A percentile compares a stretch with the other conserved stretches of the same genome.
Conservation (phyloP, 2,888 invertebrate species). For the Saturnia japonica region DNA sequence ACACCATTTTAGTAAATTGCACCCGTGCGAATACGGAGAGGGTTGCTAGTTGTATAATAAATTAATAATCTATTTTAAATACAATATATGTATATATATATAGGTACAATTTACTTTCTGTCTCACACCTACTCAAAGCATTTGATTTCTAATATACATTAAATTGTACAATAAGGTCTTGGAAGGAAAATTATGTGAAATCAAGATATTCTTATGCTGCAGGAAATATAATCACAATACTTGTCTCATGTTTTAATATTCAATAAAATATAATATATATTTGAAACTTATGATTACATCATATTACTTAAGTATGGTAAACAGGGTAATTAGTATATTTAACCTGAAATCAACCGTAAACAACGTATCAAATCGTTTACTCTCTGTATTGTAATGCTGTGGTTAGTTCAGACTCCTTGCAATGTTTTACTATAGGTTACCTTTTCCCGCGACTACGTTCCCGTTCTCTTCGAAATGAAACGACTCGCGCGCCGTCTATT, state of each 20-base stretch:
- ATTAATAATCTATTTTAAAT: not conserved
- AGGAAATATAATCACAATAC: conserved; percentile 1
- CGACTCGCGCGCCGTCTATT: too few species aligned
- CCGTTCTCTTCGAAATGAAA: too few species aligned
- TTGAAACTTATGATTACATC: not conserved
- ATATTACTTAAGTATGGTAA: not conserved
- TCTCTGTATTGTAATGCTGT: not conserved
- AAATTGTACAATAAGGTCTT: not conserved
- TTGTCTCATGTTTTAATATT: not conserved
- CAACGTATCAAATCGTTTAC: not conserved
- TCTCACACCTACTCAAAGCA: not conserved
- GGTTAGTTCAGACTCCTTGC: not conserved
- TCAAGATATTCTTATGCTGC: not conserved
- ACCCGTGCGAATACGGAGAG: too few species aligned
- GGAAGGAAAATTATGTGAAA: conserved; percentile 1
- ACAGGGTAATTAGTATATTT: not conserved
- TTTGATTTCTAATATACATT: not conserved
- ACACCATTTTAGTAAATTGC: too few species aligned
- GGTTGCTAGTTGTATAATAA: not conserved
- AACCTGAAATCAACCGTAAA: not conserved
- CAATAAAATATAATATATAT: not conserved
- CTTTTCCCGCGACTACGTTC: too few species aligned
- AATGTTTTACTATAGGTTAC: not conserved
- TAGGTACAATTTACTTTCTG: not conserved
- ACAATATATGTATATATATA: too few species aligned